phyloP scores from a whole-genome alignment of 35 echinoderm and acorn worm genomes.

The Apostichopus japonicus region DNA sequence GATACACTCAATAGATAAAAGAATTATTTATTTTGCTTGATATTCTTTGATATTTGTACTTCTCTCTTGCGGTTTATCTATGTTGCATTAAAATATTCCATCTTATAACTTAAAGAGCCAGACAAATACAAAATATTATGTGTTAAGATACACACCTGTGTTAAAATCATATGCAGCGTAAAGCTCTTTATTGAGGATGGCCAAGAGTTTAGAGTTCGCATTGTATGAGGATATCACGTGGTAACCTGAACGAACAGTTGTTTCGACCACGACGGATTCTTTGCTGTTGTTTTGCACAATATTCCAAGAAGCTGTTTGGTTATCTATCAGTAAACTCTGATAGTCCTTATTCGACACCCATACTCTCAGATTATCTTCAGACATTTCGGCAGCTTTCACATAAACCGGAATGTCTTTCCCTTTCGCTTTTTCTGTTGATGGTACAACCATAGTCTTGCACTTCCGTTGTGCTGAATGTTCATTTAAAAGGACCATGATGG shows the following conservation, averaged over 20 bases:
- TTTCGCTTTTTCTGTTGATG: not conserved
- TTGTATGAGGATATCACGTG: not conserved
- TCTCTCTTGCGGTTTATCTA: too few species aligned
- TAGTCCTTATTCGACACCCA: slow-evolving; percentile 19
- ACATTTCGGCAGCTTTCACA: not conserved
- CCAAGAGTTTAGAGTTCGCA: not conserved
- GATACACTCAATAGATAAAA: too few species aligned
- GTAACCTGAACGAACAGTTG: not conserved
- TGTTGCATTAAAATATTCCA: too few species aligned
- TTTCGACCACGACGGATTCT: not conserved
- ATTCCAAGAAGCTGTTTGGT: not conserved
- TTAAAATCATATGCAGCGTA: not conserved
- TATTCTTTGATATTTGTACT: too few species aligned
- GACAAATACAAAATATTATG: too few species aligned
- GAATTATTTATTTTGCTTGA: too few species aligned
- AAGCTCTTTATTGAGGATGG: not conserved
- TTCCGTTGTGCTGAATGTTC: not conserved
- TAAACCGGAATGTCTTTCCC: not conserved
- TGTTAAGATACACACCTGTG: not conserved
- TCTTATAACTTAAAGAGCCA: too few species aligned
- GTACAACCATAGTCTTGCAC: not conserved
- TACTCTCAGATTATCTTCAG: slow-evolving; percentile 15
- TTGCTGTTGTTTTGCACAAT: not conserved
- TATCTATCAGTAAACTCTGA: not conserved
- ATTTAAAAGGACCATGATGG: not conserved